phyloP scores from a whole-genome alignment of 2,113 vertebrate species.

The Saccopteryx bilineata region DNA sequence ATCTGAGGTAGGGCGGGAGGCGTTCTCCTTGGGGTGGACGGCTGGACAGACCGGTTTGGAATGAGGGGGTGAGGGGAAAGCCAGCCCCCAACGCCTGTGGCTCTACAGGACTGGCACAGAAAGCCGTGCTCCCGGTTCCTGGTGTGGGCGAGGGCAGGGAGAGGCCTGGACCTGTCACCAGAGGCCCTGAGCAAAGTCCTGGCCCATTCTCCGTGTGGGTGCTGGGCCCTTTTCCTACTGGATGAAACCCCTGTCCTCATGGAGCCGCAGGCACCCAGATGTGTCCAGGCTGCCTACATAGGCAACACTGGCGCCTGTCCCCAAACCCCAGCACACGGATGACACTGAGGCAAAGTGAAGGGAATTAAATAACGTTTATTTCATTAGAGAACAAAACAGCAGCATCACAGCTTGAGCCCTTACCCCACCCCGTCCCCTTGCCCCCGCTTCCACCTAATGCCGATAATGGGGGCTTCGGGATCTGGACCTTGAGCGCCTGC shows the following conservation, averaged over 20 bases:
- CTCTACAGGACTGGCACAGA: conserved; percentile 75
- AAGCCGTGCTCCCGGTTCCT: conserved; percentile 80
- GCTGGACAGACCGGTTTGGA: conserved; percentile 82
- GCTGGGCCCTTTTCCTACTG: neutral
- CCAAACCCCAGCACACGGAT: neutral
- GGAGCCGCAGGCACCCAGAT: neutral
- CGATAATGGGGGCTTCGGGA: conserved; percentile 87
- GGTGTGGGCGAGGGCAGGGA: conserved; percentile 74
- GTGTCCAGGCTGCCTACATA: neutral
- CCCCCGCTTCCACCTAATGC: conserved; percentile 71
- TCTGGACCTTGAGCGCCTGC: conserved; percentile 85
- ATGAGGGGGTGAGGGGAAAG: conserved; percentile 61
- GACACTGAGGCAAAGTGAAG: neutral
- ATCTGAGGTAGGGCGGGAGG: conserved; percentile 55
- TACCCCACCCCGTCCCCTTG: neutral
- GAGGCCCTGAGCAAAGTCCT: conserved; percentile 73
- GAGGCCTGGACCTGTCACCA: conserved; percentile 78
- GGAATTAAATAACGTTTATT: conserved; percentile 83
- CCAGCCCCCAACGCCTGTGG: conserved; percentile 73
- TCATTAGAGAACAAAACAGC: conserved; percentile 47
- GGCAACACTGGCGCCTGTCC: neutral
- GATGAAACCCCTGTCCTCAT: neutral
- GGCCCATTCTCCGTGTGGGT: conserved; percentile 46
- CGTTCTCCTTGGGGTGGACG: conserved; percentile 60
- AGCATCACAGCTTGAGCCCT: conserved; percentile 9